These are phyloP conservation scores for Cataglyphis hispanica DNA, from an alignment of 1,140 invertebrate species.

Conservation along the genomic window DNA sequence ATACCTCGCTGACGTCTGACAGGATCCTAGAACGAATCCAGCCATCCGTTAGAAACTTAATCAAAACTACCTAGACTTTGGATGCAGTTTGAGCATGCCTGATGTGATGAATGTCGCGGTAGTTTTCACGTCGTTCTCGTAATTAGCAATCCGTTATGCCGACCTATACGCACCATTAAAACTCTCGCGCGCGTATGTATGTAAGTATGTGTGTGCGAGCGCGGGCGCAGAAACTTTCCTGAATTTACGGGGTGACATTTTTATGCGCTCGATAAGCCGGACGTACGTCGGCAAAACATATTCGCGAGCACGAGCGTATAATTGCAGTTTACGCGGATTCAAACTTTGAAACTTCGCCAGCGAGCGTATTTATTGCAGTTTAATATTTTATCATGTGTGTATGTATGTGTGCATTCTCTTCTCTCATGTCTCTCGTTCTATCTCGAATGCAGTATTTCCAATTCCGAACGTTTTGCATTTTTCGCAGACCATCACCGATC, in stretches of 20 bases:
- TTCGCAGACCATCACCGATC: background rate
- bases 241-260: constrained; percentile 52
- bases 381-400: constrained; percentile 29
- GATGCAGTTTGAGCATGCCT: constrained; percentile 57
- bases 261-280: constrained; percentile 37
- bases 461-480: constrained; percentile 18
- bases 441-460: background rate
- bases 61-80: constrained; percentile 64
- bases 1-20: constrained; percentile 52
- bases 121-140: constrained; percentile 62
- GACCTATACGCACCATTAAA: constrained; percentile 54
- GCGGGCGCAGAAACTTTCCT: constrained; percentile 24
- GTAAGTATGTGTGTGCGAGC: too few species aligned
- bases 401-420: background rate
- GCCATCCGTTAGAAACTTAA: constrained; percentile 64
- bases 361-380: constrained; percentile 28
- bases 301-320: constrained; percentile 41
- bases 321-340: constrained; percentile 19
- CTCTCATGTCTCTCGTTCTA: background rate
- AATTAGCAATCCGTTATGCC: constrained; percentile 62
- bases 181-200: background rate
- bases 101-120: constrained; percentile 64
- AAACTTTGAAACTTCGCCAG: constrained; percentile 22
- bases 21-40: constrained; percentile 60
- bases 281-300: constrained; percentile 34